Evolutionary conservation across 2,113 vertebrate species (phyloP).

Genomic region (Mola mola): DNA sequence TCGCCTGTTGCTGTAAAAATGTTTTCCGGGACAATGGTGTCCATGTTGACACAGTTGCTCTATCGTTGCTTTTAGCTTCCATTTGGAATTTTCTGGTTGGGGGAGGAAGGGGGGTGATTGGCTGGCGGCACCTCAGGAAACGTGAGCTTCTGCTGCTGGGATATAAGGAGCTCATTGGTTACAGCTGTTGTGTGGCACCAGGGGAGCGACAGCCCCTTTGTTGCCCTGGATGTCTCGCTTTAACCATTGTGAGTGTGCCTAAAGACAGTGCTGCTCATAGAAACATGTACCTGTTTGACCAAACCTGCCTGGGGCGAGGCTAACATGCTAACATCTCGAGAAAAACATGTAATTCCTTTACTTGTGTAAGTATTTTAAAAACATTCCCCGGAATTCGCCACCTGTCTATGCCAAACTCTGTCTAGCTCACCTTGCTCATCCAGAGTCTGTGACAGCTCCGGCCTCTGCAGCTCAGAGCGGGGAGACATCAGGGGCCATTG

Average conservation of each 20-base stretch:
- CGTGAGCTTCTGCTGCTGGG: constrained; percentile 67
- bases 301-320: neutral
- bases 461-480: constrained; percentile 45
- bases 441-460: constrained; percentile 44
- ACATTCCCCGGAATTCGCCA: constrained; percentile 6
- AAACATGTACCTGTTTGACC: constrained; percentile 13
- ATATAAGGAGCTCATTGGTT: constrained; percentile 43
- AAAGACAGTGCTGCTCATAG: constrained; percentile 2
- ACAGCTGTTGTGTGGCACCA: constrained; percentile 73
- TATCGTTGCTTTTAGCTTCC: constrained; percentile 78
- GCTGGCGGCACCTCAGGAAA: constrained; percentile 63
- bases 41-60: constrained; percentile 81
- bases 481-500: constrained; percentile 75
- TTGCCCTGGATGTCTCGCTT: constrained; percentile 52
- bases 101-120: constrained; percentile 37
- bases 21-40: constrained; percentile 68
- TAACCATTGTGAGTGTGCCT: constrained; percentile 17
- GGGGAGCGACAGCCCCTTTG: constrained; percentile 33
- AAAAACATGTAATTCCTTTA: constrained; percentile 1
- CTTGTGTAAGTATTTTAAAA: constrained; percentile 4
- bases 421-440: constrained; percentile 11
- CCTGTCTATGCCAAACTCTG: constrained; percentile 20
- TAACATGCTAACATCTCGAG: neutral
- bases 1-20: constrained; percentile 67
- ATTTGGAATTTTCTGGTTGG: constrained; percentile 73